Evolutionary conservation across 2,113 vertebrate genomes (phyloP), one percentile per base, ranked within the genome.

Genomic region (Camelus dromedarius): DNA sequence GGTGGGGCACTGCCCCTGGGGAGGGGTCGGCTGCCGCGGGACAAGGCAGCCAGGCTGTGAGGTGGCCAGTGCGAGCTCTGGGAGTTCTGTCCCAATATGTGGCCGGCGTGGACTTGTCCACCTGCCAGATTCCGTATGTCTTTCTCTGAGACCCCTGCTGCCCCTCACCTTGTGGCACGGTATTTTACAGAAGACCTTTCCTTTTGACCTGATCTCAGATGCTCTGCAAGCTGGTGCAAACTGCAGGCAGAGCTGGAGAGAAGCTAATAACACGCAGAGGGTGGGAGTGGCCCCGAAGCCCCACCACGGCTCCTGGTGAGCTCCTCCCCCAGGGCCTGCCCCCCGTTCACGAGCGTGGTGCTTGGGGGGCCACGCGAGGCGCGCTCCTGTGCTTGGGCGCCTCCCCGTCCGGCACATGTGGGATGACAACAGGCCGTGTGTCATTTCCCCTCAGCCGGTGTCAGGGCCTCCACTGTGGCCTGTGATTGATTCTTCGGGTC

Each of bases 401-500:
- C 38, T 1, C 72, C 8, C 30, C 0, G 2, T 0, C 48, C 30
- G 0, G 24, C 42, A 1, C 1, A 0, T 28, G 5, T 8, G 26
- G 38, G 42, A 18, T 32, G 42, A 2, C 42, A 20, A 0, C 22
- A 2, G 14, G 20, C 22, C 5, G 1, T 0, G 15, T 10, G 38
- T 28, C 35, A 0, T 10, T n/a, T 11, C n/a, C 20, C 14, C 22
- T 11, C 67, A 2, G 0, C 13, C 16, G 11, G 50, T 13, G 52
- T 35, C 35, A 35, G 35, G 38, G 52, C 7, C 28, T 24, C 28
- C n/a, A 7, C 64, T 0, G 4, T 32, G 2, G 35, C 52, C 85
- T 1, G 32, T 14, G 50, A 14, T 4, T 4, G 32, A 1, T 24
- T 54, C 48, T 8, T 8, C 10, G 15, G 22, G 48, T 32, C 48